A percentile compares a stretch with the other conserved stretches of the same genome.
phyloP scores from a whole-genome alignment of 2,797 vertebrate species.

The Babyrousa celebensis region DNA sequence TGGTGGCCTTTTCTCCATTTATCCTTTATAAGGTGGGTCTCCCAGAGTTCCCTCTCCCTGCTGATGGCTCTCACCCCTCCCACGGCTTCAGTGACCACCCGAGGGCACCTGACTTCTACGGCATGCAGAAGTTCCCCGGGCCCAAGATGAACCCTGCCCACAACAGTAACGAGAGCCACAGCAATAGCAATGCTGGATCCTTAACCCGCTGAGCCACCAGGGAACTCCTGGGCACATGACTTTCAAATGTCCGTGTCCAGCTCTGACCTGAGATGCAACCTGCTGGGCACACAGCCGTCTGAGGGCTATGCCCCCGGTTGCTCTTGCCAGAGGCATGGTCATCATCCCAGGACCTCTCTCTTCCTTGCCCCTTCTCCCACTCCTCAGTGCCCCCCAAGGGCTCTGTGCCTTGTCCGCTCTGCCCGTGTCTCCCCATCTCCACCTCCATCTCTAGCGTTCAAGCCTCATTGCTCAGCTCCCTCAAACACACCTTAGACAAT shows the following conservation, averaged over 20 bases:
- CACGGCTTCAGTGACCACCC: not conserved
- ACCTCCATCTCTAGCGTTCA: conserved; percentile 59
- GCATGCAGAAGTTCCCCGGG: too few species aligned
- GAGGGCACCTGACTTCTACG: not conserved
- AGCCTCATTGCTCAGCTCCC: conserved; percentile 58
- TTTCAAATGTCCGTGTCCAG: not conserved
- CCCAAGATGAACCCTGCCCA: too few species aligned
- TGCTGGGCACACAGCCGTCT: not conserved
- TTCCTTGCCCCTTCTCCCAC: not conserved
- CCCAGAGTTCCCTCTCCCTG: not conserved
- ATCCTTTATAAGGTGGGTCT: not conserved
- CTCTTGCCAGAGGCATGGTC: not conserved
- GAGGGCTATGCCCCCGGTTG: not conserved
- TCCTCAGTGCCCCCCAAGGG: not conserved
- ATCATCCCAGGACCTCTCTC: not conserved
- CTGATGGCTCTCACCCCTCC: not conserved
- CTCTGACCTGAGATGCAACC: not conserved
- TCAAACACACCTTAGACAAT: conserved; percentile 58
- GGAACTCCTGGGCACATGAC: not conserved
- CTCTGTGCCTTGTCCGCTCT: not conserved
- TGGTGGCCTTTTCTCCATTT: not conserved
- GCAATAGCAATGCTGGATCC: too few species aligned
- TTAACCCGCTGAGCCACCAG: too few species aligned
- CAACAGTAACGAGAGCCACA: too few species aligned
- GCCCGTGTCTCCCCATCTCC: conserved; percentile 52